Percentiles rank a stretch among this genome's conserved stretches.
Evolutionary conservation across 2,113 vertebrate genomes (phyloP).

Genomic region (Argyrosomus japonicus): DNA sequence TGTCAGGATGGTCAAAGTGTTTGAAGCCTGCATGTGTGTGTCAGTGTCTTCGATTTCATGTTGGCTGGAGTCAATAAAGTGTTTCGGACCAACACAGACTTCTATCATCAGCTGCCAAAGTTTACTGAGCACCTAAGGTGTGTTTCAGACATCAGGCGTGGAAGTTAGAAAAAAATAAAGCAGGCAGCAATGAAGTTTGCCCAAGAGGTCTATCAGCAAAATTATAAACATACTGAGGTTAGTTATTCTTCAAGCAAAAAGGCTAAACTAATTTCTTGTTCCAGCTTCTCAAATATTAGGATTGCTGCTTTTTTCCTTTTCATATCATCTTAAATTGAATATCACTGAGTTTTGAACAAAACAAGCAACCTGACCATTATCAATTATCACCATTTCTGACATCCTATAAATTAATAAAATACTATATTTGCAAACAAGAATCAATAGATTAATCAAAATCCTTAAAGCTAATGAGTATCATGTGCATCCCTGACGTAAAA

Average conservation of each 20-base stretch:
- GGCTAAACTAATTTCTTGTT: not conserved
- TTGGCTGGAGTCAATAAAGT: conserved; percentile 9
- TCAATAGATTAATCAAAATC: not conserved
- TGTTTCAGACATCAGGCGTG: too few species aligned
- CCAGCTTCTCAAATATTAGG: not conserved
- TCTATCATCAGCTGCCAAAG: not conserved
- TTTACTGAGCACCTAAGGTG: not conserved
- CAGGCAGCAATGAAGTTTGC: not conserved
- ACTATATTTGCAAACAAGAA: not conserved
- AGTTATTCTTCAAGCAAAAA: not conserved
- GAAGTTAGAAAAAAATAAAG: not conserved
- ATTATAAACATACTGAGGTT: not conserved
- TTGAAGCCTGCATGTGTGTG: conserved; percentile 5
- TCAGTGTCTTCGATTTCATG: not conserved
- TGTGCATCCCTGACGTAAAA: not conserved
- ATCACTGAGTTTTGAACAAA: not conserved
- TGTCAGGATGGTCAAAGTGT: not conserved
- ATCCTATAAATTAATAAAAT: not conserved
- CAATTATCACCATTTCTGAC: not conserved
- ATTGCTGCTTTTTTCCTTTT: not conserved
- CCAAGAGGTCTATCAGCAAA: not conserved
- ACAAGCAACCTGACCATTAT: not conserved
- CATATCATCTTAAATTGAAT: not conserved
- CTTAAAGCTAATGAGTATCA: not conserved
- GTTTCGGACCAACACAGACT: conserved; percentile 3